A percentile compares a stretch with the other conserved stretches of the same genome.
Evolutionary conservation across 2,888 invertebrate genomes (phyloP).

Genomic region (Chalcis sispes): DNA sequence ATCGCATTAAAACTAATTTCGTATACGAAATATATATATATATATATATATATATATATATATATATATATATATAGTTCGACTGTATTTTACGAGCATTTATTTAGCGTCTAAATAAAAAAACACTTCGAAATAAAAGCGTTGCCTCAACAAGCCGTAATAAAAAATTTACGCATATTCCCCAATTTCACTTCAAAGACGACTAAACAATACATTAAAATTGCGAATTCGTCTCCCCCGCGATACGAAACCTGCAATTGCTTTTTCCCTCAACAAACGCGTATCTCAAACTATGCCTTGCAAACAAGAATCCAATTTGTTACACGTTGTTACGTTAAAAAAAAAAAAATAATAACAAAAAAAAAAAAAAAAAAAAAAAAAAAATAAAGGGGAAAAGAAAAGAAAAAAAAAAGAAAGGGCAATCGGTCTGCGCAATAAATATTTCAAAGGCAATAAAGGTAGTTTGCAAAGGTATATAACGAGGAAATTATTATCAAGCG

Average conservation of each 20-base stretch:
- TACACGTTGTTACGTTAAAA: background rate
- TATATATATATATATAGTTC: too few relatives aligned
- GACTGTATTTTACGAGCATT: too few relatives aligned
- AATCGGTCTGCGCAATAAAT: background rate
- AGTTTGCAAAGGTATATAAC: too few relatives aligned
- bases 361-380: slow-evolving; percentile 10
- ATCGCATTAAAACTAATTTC: background rate
- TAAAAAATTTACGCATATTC: slow-evolving; percentile 11
- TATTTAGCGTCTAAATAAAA: too few relatives aligned
- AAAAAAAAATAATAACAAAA: background rate
- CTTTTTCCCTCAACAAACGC: background rate
- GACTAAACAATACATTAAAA: slow-evolving; percentile 15
- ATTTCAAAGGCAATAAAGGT: background rate
- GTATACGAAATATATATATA: too few relatives aligned
- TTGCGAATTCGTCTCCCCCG: slow-evolving; percentile 10
- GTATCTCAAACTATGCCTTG: too few relatives aligned
- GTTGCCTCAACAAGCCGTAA: background rate
- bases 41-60: too few relatives aligned
- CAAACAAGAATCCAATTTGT: background rate
- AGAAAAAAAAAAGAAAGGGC: background rate
- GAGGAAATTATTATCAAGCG: slow-evolving; percentile 12
- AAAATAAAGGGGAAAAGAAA: background rate
- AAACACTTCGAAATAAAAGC: background rate
- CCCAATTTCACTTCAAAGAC: background rate
- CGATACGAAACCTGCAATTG: slow-evolving; percentile 20